Conservation (phyloP, 92 coral and sea anemone genomes). For the Epizoanthus stellaris region DNA sequence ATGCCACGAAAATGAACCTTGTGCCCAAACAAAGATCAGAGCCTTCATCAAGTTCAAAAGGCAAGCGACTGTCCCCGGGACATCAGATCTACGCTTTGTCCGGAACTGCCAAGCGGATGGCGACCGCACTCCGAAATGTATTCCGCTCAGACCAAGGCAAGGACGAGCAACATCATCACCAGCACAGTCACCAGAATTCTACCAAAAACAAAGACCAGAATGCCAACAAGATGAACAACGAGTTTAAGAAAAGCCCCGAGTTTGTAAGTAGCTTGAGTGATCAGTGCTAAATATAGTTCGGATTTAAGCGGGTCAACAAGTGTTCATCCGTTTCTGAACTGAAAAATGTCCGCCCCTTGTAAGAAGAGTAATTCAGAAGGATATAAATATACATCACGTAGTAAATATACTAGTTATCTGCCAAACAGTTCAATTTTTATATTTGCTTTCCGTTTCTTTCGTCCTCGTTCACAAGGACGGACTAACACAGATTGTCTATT, state of each 20-base stretch:
- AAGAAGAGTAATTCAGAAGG: no score
- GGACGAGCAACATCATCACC: slow-evolving; percentile 57
- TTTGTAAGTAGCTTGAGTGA: background rate
- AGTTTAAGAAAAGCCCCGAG: background rate
- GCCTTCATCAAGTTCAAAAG: slow-evolving; percentile 58
- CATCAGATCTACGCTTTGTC: slow-evolving; percentile 77
- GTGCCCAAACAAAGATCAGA: slow-evolving; percentile 65
- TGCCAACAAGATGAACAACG: background rate
- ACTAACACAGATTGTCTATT: no score
- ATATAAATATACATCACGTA: no score
- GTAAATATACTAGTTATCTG: no score
- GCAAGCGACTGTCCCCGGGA: slow-evolving; percentile 80
- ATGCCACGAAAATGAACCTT: slow-evolving; percentile 80
- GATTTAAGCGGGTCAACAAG: no score
- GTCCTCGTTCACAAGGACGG: no score
- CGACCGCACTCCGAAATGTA: slow-evolving; percentile 85
- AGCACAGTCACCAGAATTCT: slow-evolving; percentile 15
- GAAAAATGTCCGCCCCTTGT: no score
- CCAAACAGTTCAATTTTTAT: no score
- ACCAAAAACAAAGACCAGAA: slow-evolving; percentile 34
- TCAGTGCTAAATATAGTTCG: background rate
- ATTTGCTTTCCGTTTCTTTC: no score
- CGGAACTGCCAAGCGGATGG: slow-evolving; percentile 81
- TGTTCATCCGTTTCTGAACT: no score
- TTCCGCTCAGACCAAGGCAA: slow-evolving; percentile 81